phyloP scores from a whole-genome alignment of 2,113 vertebrate species.

The Heteronetta atricapilla region DNA sequence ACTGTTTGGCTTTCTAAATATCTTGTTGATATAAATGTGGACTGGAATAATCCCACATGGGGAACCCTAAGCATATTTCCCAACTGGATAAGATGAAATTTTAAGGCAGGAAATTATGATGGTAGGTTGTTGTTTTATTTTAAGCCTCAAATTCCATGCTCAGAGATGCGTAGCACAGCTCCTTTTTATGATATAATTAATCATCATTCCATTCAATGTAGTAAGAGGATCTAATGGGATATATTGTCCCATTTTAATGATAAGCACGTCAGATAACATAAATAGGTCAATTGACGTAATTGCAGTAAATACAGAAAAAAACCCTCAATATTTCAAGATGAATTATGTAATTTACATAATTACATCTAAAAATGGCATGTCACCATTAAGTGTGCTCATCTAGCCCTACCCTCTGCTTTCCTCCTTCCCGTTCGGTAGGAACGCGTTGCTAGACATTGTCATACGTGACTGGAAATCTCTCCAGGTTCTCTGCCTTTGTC shows the following conservation, averaged over 20 bases:
- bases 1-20: neutral
- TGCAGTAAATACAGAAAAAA: slow-evolving; percentile 73
- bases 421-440: neutral
- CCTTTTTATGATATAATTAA: slow-evolving; percentile 74
- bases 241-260: slow-evolving; percentile 78
- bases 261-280: slow-evolving; percentile 75
- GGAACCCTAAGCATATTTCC: neutral
- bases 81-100: neutral
- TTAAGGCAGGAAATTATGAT: slow-evolving; percentile 1
- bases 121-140: slow-evolving; percentile 43
- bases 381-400: slow-evolving; percentile 42
- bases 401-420: slow-evolving; percentile 25
- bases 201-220: slow-evolving; percentile 63
- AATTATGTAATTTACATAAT: slow-evolving; percentile 78
- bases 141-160: slow-evolving; percentile 64
- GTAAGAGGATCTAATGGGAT: slow-evolving; percentile 77
- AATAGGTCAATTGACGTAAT: slow-evolving; percentile 82
- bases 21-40: neutral
- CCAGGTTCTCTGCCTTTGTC: slow-evolving; percentile 3
- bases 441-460: neutral
- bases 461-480: slow-evolving; percentile 32
- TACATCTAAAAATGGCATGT: slow-evolving; percentile 72
- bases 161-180: slow-evolving; percentile 69
- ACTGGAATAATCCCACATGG: neutral
- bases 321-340: slow-evolving; percentile 64